These are phyloP conservation scores for Anagyrus pseudococci DNA, from an alignment of 2,888 invertebrate genomes.

Conservation along the genomic window DNA sequence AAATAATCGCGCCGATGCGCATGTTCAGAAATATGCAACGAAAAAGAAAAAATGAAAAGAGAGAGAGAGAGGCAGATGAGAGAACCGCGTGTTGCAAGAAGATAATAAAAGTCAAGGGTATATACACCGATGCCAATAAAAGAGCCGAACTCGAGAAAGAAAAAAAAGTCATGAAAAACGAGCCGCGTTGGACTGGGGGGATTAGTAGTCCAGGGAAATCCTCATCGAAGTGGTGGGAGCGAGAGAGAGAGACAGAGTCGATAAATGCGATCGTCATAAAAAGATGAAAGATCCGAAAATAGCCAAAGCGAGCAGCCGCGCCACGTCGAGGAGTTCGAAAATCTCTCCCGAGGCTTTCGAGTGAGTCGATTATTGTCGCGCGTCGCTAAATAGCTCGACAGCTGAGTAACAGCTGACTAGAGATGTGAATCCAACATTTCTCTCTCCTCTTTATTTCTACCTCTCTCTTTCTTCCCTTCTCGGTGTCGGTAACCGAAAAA, in stretches of 20 bases:
- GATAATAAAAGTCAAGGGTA: neutral
- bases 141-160: no score
- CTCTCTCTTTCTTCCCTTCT: no score
- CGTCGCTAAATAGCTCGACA: constrained; percentile 13
- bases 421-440: no score
- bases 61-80: no score
- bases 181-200: no score
- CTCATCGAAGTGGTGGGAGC: neutral
- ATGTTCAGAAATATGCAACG: no score
- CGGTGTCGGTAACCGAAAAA: neutral
- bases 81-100: neutral
- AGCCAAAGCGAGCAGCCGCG: constrained; percentile 2
- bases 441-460: no score
- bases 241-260: neutral
- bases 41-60: no score
- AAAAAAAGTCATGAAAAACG: no score
- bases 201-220: no score
- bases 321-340: neutral
- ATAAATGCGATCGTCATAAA: constrained; percentile 23
- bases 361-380: constrained; percentile 16
- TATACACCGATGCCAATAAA: neutral
- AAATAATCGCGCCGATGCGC: neutral
- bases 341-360: neutral
- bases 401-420: constrained; percentile 22
- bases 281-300: constrained; percentile 35